These are phyloP conservation scores for Oncorhynchus clarkii DNA, from an alignment of 2,113 vertebrate species.

Conservation along the genomic window DNA sequence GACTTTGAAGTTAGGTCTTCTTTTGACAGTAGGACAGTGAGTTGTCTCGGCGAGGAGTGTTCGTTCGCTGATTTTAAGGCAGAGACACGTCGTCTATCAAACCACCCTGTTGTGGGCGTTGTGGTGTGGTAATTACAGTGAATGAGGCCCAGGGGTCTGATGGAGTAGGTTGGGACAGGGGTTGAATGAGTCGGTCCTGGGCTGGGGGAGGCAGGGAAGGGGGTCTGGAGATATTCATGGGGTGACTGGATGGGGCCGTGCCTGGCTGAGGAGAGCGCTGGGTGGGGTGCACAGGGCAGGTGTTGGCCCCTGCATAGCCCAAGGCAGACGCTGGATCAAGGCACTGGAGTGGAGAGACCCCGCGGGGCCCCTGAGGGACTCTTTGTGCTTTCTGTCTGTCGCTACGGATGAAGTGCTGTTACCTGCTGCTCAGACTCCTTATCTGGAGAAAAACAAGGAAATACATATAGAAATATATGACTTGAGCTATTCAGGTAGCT, in stretches of 20 bases:
- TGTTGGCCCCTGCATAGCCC: conserved; percentile 68
- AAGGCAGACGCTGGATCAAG: conserved; percentile 87
- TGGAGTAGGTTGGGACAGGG: conserved; percentile 9
- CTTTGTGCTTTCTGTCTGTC: conserved; percentile 65
- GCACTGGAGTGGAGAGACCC: conserved; percentile 90
- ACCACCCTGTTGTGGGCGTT: conserved; percentile 38
- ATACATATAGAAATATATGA: conserved; percentile 32
- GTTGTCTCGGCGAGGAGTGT: conserved; percentile 41
- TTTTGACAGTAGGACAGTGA: conserved; percentile 27
- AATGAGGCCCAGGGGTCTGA: background rate
- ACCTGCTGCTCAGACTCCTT: conserved; percentile 77
- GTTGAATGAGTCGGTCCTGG: conserved; percentile 55
- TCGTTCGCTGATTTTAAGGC: conserved; percentile 69
- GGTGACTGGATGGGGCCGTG: conserved; percentile 22
- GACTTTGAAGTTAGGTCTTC: conserved; percentile 12
- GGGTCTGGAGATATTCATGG: conserved; percentile 38
- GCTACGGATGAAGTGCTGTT: conserved; percentile 74
- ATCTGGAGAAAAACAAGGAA: conserved; percentile 38
- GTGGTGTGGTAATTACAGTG: conserved; percentile 29
- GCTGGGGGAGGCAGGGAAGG: conserved; percentile 65
- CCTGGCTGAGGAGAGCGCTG: conserved; percentile 52
- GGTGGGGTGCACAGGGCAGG: conserved; percentile 58
- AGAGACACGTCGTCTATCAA: conserved; percentile 55
- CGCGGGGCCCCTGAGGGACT: conserved; percentile 53
- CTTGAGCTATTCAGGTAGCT: background rate